Conservation (phyloP, 1,140 invertebrate genomes). For the Archegozetes longisetosus region DNA sequence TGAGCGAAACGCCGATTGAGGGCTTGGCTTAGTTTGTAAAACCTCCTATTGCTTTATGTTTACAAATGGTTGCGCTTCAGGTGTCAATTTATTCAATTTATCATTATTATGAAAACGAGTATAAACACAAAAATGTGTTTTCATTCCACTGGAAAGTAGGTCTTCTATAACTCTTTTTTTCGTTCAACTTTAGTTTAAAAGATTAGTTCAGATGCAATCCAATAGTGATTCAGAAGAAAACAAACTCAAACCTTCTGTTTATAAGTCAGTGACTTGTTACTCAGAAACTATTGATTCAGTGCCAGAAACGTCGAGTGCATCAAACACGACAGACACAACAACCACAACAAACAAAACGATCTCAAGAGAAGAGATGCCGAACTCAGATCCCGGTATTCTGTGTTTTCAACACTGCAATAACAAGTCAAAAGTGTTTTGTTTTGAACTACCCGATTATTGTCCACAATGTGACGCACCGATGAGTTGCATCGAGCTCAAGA, state of each 20-base stretch:
- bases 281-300: too few species aligned
- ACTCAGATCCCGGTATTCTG: conserved; percentile 50
- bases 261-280: too few species aligned
- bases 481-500: conserved; percentile 37
- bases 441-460: conserved; percentile 48
- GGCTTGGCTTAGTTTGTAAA: too few species aligned
- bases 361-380: neutral
- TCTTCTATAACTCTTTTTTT: neutral
- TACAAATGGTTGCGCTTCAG: too few species aligned
- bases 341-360: neutral
- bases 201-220: neutral
- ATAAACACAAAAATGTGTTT: neutral
- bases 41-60: too few species aligned
- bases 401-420: conserved; percentile 60
- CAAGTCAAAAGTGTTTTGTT: conserved; percentile 52
- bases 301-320: neutral
- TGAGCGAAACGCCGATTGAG: too few species aligned
- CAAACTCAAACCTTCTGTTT: too few species aligned
- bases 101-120: too few species aligned
- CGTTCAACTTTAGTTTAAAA: neutral
- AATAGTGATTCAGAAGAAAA: neutral
- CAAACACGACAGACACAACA: neutral
- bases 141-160: neutral
- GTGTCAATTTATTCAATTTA: too few species aligned
- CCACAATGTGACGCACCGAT: conserved; percentile 47